phyloP scores from a whole-genome alignment of 1,140 invertebrate genomes.

The Augochlora pura region DNA sequence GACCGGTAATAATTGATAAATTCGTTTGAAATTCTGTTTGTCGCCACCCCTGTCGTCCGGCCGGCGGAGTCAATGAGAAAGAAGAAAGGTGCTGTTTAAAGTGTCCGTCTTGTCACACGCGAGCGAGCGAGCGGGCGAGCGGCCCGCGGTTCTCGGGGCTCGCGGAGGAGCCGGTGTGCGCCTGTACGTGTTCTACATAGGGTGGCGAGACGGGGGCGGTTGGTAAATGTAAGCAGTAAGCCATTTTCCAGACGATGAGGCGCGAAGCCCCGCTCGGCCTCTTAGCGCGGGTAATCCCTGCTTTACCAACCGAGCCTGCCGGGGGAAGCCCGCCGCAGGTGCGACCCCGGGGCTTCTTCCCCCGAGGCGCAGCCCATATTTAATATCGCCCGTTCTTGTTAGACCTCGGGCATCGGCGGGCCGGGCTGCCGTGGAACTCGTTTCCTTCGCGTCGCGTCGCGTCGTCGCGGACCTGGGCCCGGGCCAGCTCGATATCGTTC shows the following conservation, averaged over 20 bases:
- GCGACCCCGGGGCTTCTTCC: constrained; percentile 71
- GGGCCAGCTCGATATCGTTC: neutral
- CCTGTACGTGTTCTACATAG: neutral
- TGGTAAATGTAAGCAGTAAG: constrained; percentile 79
- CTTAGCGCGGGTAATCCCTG: constrained; percentile 78
- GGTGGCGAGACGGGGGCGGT: constrained; percentile 24
- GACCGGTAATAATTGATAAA: neutral
- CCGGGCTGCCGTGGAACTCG: constrained; percentile 30
- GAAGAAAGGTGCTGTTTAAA: constrained; percentile 1
- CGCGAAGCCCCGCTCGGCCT: constrained; percentile 78
- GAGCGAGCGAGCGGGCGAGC: constrained; percentile 24
- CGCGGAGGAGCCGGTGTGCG: constrained; percentile 10
- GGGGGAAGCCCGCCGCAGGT: constrained; percentile 75
- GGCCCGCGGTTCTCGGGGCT: neutral
- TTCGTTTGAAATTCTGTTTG: constrained; percentile 9
- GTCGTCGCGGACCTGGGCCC: neutral
- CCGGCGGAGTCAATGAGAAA: neutral
- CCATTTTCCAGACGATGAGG: constrained; percentile 81
- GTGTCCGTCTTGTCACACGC: constrained; percentile 4
- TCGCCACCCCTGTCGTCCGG: neutral
- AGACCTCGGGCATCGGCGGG: constrained; percentile 33
- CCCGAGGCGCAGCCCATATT: constrained; percentile 50
- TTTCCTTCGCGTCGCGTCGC: constrained; percentile 25
- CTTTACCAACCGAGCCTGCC: constrained; percentile 70
- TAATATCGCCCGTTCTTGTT: constrained; percentile 58